Conservation (phyloP, 2,113 vertebrate species). For the Boulengeromyrus knoepffleri region DNA sequence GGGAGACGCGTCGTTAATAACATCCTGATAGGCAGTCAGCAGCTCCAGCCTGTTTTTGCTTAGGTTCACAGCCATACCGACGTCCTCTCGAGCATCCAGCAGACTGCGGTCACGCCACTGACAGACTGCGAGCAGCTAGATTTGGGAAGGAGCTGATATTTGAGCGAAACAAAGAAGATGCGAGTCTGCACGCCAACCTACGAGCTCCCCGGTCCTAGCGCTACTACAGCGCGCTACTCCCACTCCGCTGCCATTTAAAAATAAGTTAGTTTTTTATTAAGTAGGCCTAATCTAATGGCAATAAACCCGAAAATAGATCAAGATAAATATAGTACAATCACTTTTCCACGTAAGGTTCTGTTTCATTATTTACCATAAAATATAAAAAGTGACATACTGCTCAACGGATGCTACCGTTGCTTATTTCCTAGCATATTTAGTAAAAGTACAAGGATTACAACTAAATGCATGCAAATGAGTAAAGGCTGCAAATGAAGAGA, state of each 20-base stretch:
- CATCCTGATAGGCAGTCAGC: constrained; percentile 68
- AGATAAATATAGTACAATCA: not conserved
- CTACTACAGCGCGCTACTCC: not conserved
- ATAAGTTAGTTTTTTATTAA: not conserved
- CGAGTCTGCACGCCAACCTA: constrained; percentile 16
- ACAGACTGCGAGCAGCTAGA: constrained; percentile 6
- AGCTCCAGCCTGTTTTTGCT: constrained; percentile 64
- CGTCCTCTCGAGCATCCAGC: constrained; percentile 55
- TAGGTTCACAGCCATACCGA: constrained; percentile 69
- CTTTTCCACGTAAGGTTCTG: not conserved
- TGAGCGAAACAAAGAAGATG: constrained; percentile 45
- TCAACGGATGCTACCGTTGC: not conserved
- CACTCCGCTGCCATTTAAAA: not conserved
- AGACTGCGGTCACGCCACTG: not conserved
- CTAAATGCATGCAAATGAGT: not conserved
- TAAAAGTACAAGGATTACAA: not conserved
- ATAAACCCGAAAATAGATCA: not conserved
- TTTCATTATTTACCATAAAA: not conserved
- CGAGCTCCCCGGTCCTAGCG: constrained; percentile 38
- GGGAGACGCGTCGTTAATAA: constrained; percentile 62
- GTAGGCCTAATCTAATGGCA: not conserved
- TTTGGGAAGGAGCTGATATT: constrained; percentile 24
- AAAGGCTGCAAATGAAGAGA: not conserved
- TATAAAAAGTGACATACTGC: not conserved
- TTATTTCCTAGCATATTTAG: not conserved